A percentile compares a stretch with the other conserved stretches of the same genome.
Conservation (phyloP, 2,113 vertebrate genomes). For the Solea solea region DNA sequence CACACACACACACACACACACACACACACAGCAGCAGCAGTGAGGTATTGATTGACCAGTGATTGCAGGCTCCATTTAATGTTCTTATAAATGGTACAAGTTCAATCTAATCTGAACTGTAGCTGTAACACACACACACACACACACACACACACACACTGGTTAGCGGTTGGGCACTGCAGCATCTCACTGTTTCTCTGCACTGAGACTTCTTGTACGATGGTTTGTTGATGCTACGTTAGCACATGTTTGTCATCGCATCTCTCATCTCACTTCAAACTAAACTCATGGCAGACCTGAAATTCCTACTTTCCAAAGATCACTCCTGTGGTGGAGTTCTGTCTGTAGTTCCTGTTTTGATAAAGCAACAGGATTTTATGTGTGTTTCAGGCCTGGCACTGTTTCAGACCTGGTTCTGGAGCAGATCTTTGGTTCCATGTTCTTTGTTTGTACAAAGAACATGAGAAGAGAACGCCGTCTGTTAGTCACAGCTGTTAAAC, state of each 20-base stretch:
- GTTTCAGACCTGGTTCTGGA: neutral
- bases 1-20: slow-evolving; percentile 16
- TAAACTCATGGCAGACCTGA: too few species aligned
- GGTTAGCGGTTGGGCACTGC: slow-evolving; percentile 26
- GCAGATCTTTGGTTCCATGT: neutral
- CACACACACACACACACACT: slow-evolving; percentile 40
- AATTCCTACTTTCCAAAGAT: too few species aligned
- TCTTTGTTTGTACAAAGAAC: neutral
- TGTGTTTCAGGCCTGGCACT: neutral
- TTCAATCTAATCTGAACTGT: slow-evolving; percentile 69
- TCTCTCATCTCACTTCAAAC: too few species aligned
- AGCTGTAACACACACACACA: slow-evolving; percentile 51
- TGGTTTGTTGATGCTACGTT: neutral
- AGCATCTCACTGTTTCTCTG: neutral
- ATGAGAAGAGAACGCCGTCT: neutral
- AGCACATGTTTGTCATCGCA: too few species aligned
- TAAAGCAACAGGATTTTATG: neutral
- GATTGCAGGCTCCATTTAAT: slow-evolving; percentile 67
- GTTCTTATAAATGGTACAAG: slow-evolving; percentile 70
- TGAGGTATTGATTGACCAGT: slow-evolving; percentile 47
- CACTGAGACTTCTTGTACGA: too few species aligned
- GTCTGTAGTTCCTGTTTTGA: too few species aligned
- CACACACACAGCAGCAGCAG: slow-evolving; percentile 37
- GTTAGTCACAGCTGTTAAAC: slow-evolving; percentile 39
- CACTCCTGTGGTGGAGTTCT: too few species aligned